A percentile compares a stretch with the other conserved stretches of the same genome.
Evolutionary conservation across 2,797 vertebrate species (phyloP).

Genomic region (Aplochiton taeniatus): DNA sequence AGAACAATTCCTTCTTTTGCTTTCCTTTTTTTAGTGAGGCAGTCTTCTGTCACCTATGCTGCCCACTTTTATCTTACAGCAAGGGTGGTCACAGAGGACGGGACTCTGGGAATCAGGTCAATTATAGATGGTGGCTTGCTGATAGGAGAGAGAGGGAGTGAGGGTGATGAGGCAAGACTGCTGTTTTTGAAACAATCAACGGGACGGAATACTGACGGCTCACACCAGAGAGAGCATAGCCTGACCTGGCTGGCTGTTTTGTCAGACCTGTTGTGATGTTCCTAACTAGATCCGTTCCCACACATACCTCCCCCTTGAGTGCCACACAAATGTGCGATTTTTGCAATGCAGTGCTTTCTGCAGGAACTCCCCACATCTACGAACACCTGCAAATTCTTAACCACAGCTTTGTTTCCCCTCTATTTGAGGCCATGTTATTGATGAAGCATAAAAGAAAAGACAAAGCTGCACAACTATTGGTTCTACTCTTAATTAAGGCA

Average conservation of each 20-base stretch:
- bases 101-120: slow-evolving; percentile 85
- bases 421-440: slow-evolving; percentile 63
- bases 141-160: slow-evolving; percentile 63
- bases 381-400: slow-evolving; percentile 51
- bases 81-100: slow-evolving; percentile 77
- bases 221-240: slow-evolving; percentile 49
- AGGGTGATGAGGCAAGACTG: slow-evolving; percentile 40
- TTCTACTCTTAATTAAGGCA: slow-evolving; percentile 70
- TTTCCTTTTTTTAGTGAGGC: slow-evolving; percentile 64
- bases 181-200: slow-evolving; percentile 57
- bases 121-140: slow-evolving; percentile 79
- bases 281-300: slow-evolving; percentile 77
- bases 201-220: slow-evolving; percentile 50
- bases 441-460: slow-evolving; percentile 62
- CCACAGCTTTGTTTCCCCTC: slow-evolving; percentile 24
- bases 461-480: slow-evolving; percentile 71
- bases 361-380: slow-evolving; percentile 56
- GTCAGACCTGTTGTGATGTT: slow-evolving; percentile 70
- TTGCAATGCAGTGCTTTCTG: slow-evolving; percentile 45
- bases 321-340: slow-evolving; percentile 54
- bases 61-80: slow-evolving; percentile 81
- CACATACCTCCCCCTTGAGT: slow-evolving; percentile 67
- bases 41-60: slow-evolving; percentile 80
- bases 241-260: slow-evolving; percentile 66
- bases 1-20: slow-evolving; percentile 80